phyloP scores from a whole-genome alignment of 2,888 invertebrate species.

The Chesias legatella region DNA sequence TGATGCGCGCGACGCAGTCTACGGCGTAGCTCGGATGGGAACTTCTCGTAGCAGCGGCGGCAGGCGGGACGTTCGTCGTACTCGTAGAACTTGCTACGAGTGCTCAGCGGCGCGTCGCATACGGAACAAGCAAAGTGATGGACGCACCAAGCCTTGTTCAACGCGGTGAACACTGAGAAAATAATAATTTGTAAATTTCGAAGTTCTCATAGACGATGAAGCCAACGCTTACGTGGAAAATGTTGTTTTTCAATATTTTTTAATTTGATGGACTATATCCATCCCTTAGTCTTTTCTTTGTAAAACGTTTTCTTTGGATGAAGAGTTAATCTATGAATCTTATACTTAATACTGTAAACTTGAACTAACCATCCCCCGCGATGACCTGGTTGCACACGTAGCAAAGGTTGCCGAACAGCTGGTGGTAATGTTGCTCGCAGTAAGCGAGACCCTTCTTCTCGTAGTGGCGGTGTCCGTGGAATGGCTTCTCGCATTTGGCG shows the following conservation, averaged over 20 bases:
- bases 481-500: constrained; percentile 99
- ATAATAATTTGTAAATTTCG: too few species aligned
- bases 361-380: constrained; percentile 92
- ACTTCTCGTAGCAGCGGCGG: constrained; percentile 98
- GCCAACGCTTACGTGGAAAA: too few species aligned
- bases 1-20: constrained; percentile 94
- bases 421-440: constrained; percentile 99
- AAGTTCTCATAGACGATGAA: too few species aligned
- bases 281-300: too few species aligned
- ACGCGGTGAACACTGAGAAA: constrained; percentile 93
- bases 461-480: constrained; percentile 98
- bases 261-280: too few species aligned
- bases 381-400: constrained; percentile 99
- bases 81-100: constrained; percentile 99
- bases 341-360: not conserved
- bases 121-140: constrained; percentile 99
- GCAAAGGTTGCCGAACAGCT: constrained; percentile 98
- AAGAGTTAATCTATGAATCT: too few species aligned
- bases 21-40: constrained; percentile 95
- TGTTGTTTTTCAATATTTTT: too few species aligned
- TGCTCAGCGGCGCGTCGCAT: constrained; percentile 97
- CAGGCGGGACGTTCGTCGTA: constrained; percentile 99
- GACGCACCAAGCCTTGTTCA: constrained; percentile 99
- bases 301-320: too few species aligned
- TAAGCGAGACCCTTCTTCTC: constrained; percentile 99